These are phyloP conservation scores for Apostichopus californicus DNA, from an alignment of 35 echinoderm and acorn worm species.

Conservation along the genomic window DNA sequence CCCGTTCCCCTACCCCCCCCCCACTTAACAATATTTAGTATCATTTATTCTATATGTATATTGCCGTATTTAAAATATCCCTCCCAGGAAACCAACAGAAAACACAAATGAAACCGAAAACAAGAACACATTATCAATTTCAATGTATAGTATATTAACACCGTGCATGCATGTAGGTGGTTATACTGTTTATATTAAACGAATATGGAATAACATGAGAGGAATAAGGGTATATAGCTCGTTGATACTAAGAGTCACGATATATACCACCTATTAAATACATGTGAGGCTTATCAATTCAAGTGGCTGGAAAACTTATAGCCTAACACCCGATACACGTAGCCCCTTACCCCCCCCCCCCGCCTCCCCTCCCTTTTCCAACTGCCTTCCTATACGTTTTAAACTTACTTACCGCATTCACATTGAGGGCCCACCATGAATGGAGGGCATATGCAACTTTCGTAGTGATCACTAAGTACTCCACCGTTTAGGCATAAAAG, in stretches of 20 bases:
- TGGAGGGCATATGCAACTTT: background rate
- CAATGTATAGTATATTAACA: too few species aligned
- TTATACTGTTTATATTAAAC: too few species aligned
- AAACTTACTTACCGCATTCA: conserved; percentile 7
- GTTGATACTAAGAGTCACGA: background rate
- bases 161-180: too few species aligned
- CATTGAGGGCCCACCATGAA: background rate
- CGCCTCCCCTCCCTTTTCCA: background rate
- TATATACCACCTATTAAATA: background rate
- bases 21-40: background rate
- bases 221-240: too few species aligned
- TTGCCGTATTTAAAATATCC: too few species aligned
- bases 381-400: too few species aligned
- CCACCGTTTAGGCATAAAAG: background rate
- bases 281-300: background rate
- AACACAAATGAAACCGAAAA: too few species aligned
- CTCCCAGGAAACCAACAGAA: too few species aligned
- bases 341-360: background rate
- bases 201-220: too few species aligned
- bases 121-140: too few species aligned
- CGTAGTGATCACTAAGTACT: background rate
- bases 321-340: background rate
- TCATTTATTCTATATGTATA: background rate
- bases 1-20: background rate
- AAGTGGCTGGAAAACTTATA: background rate